phyloP scores from a whole-genome alignment of 1,140 invertebrate species.

The Drosophila murphyi region DNA sequence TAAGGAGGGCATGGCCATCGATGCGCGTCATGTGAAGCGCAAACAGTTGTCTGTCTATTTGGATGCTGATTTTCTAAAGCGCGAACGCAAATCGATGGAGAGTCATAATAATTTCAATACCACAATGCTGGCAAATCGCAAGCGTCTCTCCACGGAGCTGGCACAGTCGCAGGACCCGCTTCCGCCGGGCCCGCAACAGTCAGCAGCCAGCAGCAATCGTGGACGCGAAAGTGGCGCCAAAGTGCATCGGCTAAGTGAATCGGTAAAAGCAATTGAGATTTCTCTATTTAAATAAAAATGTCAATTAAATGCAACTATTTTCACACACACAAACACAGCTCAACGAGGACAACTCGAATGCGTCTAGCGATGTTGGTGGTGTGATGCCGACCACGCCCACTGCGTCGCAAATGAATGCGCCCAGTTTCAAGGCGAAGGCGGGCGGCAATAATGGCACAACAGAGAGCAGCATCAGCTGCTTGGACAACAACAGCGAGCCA shows the following conservation, averaged over 20 bases:
- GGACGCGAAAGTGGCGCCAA: slow-evolving; percentile 60
- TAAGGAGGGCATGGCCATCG: slow-evolving; percentile 96
- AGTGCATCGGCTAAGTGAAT: slow-evolving; percentile 75
- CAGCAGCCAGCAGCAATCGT: slow-evolving; percentile 40
- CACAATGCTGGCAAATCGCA: slow-evolving; percentile 73
- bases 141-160: slow-evolving; percentile 77
- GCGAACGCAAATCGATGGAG: slow-evolving; percentile 87
- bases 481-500: slow-evolving; percentile 28
- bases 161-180: slow-evolving; percentile 64
- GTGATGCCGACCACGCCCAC: slow-evolving; percentile 74
- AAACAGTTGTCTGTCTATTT: slow-evolving; percentile 92
- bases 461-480: slow-evolving; percentile 25
- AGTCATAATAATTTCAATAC: slow-evolving; percentile 79
- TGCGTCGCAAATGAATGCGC: slow-evolving; percentile 69
- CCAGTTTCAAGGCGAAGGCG: slow-evolving; percentile 58
- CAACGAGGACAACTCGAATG: slow-evolving; percentile 81
- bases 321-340: slow-evolving; percentile 28
- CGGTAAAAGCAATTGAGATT: slow-evolving; percentile 49
- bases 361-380: slow-evolving; percentile 68
- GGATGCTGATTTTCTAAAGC: slow-evolving; percentile 88
- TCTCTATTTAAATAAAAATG: background rate
- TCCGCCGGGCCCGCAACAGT: slow-evolving; percentile 32
- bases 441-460: slow-evolving; percentile 53
- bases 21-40: slow-evolving; percentile 90
- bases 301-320: background rate